Conservation (phyloP, 2,113 vertebrate genomes). For the Tetrao urogallus region DNA sequence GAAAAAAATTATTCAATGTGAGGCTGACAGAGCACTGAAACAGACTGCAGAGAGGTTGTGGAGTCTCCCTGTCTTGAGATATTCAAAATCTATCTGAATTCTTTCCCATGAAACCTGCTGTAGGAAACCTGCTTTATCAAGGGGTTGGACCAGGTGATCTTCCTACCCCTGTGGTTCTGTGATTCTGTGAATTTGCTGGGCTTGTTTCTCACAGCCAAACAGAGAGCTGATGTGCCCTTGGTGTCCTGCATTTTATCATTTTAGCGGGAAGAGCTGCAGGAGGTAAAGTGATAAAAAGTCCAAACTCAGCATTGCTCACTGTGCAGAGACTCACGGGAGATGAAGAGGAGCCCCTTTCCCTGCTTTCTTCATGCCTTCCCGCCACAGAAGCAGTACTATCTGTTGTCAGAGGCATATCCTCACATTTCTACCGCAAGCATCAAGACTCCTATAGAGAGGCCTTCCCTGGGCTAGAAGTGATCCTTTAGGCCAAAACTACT, state of each 20-base stretch:
- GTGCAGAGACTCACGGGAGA: not conserved
- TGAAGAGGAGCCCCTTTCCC: not conserved
- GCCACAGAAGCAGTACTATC: not conserved
- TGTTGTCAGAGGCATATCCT: not conserved
- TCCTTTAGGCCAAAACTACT: not conserved
- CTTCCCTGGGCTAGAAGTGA: not conserved
- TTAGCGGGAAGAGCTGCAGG: not conserved
- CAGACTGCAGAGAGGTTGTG: no score
- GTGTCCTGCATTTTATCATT: not conserved
- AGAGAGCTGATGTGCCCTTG: not conserved
- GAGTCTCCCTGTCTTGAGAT: no score
- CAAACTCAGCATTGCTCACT: not conserved
- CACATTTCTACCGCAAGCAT: not conserved
- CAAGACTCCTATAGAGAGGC: not conserved
- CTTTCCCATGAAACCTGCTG: no score
- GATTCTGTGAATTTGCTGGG: not conserved
- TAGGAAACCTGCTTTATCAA: no score
- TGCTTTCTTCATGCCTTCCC: not conserved
- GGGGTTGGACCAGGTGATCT: no score
- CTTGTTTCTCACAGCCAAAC: not conserved
- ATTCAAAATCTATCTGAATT: no score
- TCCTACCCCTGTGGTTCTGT: no score
- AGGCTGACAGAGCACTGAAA: no score
- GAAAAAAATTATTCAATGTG: no score
- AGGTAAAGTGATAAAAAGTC: not conserved